Percentiles rank a stretch among this genome's conserved stretches.
Evolutionary conservation across 2,888 invertebrate species (phyloP).

Genomic region (Pandemis cinnamomeana): DNA sequence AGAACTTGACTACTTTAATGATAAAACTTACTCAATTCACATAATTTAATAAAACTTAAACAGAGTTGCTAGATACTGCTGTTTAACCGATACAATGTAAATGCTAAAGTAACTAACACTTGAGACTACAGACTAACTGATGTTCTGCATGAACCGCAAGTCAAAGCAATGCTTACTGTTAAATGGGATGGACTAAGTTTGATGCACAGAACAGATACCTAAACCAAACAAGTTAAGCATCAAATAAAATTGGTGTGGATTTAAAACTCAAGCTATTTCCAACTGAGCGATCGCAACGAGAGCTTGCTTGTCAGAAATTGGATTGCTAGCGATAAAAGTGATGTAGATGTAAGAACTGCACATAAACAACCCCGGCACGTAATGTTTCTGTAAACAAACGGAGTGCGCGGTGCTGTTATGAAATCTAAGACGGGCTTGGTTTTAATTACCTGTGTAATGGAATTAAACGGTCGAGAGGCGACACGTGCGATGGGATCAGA

Average conservation of each 20-base stretch:
- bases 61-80: not conserved
- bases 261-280: constrained; percentile 11
- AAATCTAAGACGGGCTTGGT: constrained; percentile 57
- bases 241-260: constrained; percentile 5
- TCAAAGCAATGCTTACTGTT: not conserved
- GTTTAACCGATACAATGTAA: not conserved
- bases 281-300: constrained; percentile 11
- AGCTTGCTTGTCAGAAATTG: constrained; percentile 25
- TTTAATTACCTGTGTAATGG: constrained; percentile 67
- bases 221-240: not conserved
- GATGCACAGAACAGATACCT: not conserved
- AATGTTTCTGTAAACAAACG: constrained; percentile 28
- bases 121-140: not conserved
- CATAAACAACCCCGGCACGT: constrained; percentile 20
- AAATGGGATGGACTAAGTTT: not conserved
- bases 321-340: constrained; percentile 30
- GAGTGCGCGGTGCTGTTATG: constrained; percentile 47
- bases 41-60: constrained; percentile 2
- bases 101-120: not conserved
- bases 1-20: constrained; percentile 10
- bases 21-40: constrained; percentile 6
- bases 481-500: constrained; percentile 48
- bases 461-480: constrained; percentile 58
- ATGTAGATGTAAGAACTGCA: constrained; percentile 3
- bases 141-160: not conserved